Base-by-base conservation (phyloP, 2,888 invertebrate species). In the Tetramorium bicarinatum region DNA sequence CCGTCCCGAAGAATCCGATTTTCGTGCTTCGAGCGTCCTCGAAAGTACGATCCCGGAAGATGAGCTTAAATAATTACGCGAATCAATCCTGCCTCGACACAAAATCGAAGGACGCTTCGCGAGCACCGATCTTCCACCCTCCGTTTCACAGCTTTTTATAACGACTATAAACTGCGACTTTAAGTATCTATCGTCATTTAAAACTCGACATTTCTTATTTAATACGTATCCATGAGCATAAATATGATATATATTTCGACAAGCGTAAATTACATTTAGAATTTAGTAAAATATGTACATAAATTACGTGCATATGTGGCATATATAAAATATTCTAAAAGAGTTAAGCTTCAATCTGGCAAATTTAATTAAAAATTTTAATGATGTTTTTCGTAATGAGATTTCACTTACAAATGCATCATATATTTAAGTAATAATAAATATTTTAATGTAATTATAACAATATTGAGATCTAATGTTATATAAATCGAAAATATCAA, bases 1-100 rank as follows among this genome's bases (percentile, higher is more conserved):
- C 38, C 75, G 25, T n/a, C 62, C 76, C 64, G 82, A 75, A 61
- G 83, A 87, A 84, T 80, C 76, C 71, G 67, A 77, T 84, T 61
- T 56, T 29, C 66, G 15, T 72, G n/a, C 79, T 67, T 49, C 41
- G 41, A 52, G 52, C 52, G 44, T 44, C 25, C n/a, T 54, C 44
- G n/a, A 61, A 61, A 9, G 47, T 67, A 44, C 25, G 21, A n/a
- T 15, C 47, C 21, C 18, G 64, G 56, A 75, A 82, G 59, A 79
- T 79, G 41, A 69, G 54, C 62, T 83, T 64, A 83, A 83, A 83
- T 80, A 80, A 83, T 80, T 80, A 80, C 71, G 47, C 21, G 34
- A 75, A 75, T 75, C 61, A 75, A 75, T 75, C 62, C 15, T 21
- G 21, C 25, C 64, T n/a, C 62, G 61, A 75, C 75, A 62, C 54